Base-by-base conservation (phyloP, 2,797 vertebrate species). In the Protonibea diacanthus region DNA sequence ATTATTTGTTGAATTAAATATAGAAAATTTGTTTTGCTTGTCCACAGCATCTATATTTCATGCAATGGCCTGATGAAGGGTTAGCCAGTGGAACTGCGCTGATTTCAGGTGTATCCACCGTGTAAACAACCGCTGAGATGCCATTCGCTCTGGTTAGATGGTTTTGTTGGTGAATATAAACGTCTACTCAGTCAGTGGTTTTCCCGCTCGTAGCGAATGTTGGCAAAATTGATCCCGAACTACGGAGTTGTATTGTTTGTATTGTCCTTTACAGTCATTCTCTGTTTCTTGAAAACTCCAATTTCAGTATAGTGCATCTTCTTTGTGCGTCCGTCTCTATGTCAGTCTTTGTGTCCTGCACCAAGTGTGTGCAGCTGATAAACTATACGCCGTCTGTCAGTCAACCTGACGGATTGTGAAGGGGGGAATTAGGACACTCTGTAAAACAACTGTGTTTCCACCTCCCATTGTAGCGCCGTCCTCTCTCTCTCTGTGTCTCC, bases 1-100 rank as follows among this genome's bases (percentile, higher is more conserved):
- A 87, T 91, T 91, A 90, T 93, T 88, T 92, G 84, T 88, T 92
- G 72, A 92, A 93, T 92, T 90, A 90, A 94, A 93, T 88, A 91
- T 91, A 74, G 74, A 81, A 86, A 87, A 88, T 89, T 72, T 71
- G 80, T 83, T 91, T 80, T 85, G 76, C 81, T 79, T 87, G 78
- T 93, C 78, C 85, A 81, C 47, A 71, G 64, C 81, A 87, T 92
- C 64, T 88, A 91, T 93, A 85, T 93, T 93, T 93, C 75, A 94
- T 89, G 68, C 69, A 42, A 11, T 68, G 64, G 45, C 79, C 76
- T 77, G 83, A 91, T 87, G 80, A 80, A 80, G 77, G 78, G 83
- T 71, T 76, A 86, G 82, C 70, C 68, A 69, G 56, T 47, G 75
- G 63, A 86, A 73, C 78, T 79, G 80, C 6, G 20, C 84, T 83